Base-by-base conservation (phyloP, 1,140 invertebrate genomes). In the Bombus picipes region DNA sequence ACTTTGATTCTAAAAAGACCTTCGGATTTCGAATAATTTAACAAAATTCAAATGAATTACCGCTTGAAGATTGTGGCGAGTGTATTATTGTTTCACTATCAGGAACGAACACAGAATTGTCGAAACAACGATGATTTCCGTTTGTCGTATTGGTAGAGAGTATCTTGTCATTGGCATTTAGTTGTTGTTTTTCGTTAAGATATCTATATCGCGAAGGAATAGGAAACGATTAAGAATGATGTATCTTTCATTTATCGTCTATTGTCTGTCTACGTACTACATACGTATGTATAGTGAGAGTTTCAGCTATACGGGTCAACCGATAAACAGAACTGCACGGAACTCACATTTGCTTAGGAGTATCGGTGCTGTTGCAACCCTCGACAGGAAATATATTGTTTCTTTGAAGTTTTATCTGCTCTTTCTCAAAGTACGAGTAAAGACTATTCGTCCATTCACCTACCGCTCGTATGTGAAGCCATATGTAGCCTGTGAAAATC, bases 401-500 rank as follows among this genome's bases (percentile, higher is more conserved):
- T 15, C 96, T 96, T 83, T 98, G 97, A 3, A 98, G 94, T 86
- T 97, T 97, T 70, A 97, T 96, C 91, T 98, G 97, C 93, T 98
- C 97, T 78, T 96, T 96, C 90, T 98, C 97, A 91, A 99, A 99
- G 94, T 98, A 99, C 2, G 97, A 96, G 91, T 99, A 98, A 0
- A 99, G 95, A 5, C 97, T 96, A 91, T 98, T 98, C 0, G 99
- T 99, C 99, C 99, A 99, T 94, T 99, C 97, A 1, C 99, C 99
- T 1, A 98, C 98, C 10, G 97, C 98, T 83, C 98, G 96, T 83
- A 99, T 98, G 94, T 99, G 99, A 1, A 99, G 95, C 98, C 98
- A 99, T 93, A 99, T 97, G 90, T 98, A 97, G 92, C 98, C 98
- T 98, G 15, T 22, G 18, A 72, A 83, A 37, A 78, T 8, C 25